phyloP scores from a whole-genome alignment of 2,797 vertebrate genomes.

The Threskiornis aethiopicus region DNA sequence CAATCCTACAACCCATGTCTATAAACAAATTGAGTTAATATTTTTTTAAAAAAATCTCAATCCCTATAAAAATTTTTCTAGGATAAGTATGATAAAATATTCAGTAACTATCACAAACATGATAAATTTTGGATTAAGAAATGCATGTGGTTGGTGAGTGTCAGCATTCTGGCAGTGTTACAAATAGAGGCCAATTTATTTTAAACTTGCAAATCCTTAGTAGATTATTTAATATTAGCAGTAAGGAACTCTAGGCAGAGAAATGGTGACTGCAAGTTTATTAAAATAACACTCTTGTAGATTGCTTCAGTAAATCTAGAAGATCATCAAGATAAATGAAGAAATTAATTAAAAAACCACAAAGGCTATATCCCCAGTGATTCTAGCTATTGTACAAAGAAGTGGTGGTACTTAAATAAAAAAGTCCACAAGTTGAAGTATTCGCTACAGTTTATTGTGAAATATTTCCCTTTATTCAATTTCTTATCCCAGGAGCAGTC shows the following conservation, averaged over 20 bases:
- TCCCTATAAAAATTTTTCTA: not conserved
- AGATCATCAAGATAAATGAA: slow-evolving; percentile 55
- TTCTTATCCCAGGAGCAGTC: not conserved
- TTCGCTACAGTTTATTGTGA: not conserved
- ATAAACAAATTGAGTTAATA: not conserved
- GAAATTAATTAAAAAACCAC: slow-evolving; percentile 47
- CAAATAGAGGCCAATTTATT: not conserved
- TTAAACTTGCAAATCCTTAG: slow-evolving; percentile 30
- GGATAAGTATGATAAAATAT: not conserved
- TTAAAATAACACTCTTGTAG: slow-evolving; percentile 45
- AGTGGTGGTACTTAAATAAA: not conserved
- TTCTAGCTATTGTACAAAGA: not conserved
- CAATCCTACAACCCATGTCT: not conserved
- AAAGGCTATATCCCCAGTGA: not conserved
- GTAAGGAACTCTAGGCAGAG: not conserved
- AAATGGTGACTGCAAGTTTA: slow-evolving; percentile 16
- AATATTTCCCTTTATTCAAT: not conserved
- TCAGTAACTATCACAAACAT: not conserved
- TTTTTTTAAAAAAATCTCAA: not conserved
- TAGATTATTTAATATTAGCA: not conserved
- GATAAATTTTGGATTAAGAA: not conserved
- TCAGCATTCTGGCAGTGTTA: not conserved
- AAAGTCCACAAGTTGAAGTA: not conserved
- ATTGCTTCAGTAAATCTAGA: slow-evolving; percentile 42
- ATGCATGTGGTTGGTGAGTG: not conserved